Percentiles rank a stretch among this genome's conserved stretches.
These are phyloP conservation scores for Neolamprologus devosi DNA, from an alignment of 2,113 vertebrate genomes.

Conservation along the genomic window DNA sequence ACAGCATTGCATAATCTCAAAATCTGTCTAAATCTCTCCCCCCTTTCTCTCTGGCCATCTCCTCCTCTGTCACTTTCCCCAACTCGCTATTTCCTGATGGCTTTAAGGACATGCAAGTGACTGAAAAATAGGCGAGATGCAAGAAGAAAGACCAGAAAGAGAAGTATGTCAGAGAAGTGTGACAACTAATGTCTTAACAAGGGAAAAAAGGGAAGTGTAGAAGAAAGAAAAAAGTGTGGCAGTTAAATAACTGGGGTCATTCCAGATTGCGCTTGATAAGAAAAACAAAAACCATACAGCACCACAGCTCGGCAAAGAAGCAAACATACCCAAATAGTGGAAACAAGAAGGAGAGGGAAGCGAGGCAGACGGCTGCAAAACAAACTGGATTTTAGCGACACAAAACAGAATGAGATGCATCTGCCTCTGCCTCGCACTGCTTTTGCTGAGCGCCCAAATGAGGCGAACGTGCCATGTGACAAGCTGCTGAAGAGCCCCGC, in stretches of 20 bases:
- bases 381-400: not conserved
- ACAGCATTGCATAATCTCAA: slow-evolving; percentile 17
- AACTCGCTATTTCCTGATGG: not conserved
- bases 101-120: not conserved
- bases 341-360: not conserved
- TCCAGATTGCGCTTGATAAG: not conserved
- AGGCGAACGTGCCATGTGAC: not conserved
- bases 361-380: not conserved
- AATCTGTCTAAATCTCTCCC: not conserved
- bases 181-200: not conserved
- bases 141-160: not conserved
- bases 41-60: not conserved
- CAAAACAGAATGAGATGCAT: not conserved
- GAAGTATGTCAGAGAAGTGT: not conserved
- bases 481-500: not conserved
- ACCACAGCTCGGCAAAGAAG: not conserved
- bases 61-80: not conserved
- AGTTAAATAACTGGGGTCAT: not conserved
- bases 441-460: not conserved
- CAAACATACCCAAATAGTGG: not conserved
- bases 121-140: not conserved
- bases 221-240: not conserved
- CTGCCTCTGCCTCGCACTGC: not conserved
- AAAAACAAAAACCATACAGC: not conserved
- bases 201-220: not conserved